Evolutionary conservation across 2,797 vertebrate species (phyloP).

Genomic region (Notamacropus eugenii): DNA sequence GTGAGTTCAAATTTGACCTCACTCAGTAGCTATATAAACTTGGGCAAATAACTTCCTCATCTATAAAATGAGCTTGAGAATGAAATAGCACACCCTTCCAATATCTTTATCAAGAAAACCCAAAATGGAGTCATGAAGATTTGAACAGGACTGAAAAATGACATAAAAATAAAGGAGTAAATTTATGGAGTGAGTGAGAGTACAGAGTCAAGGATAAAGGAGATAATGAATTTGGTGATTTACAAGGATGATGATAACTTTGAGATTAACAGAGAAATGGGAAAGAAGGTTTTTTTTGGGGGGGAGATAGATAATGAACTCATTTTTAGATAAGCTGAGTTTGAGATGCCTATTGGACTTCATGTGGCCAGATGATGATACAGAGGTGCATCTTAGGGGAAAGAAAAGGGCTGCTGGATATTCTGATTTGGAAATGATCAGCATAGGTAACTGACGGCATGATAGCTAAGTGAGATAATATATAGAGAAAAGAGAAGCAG

Average conservation of each 20-base stretch:
- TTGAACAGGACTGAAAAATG: background rate
- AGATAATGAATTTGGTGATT: background rate
- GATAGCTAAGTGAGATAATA: background rate
- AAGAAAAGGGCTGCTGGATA: background rate
- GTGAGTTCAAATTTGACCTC: background rate
- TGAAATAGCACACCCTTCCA: background rate
- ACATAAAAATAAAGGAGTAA: background rate
- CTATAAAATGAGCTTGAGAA: background rate
- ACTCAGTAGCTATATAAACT: background rate
- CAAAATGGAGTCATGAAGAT: background rate
- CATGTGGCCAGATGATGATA: background rate
- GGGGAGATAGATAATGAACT: background rate
- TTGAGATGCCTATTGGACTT: background rate
- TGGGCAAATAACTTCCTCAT: background rate
- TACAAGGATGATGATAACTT: background rate
- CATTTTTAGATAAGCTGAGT: background rate
- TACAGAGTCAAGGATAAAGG: background rate
- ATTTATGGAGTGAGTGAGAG: background rate
- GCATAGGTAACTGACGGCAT: background rate
- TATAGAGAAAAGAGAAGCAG: background rate
- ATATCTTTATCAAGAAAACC: background rate
- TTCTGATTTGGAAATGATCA: background rate
- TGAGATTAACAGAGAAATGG: background rate
- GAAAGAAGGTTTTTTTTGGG: background rate
- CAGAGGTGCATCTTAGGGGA: background rate